phyloP scores from a whole-genome alignment of 2,797 vertebrate species.

The Rhyacichthys aspro region DNA sequence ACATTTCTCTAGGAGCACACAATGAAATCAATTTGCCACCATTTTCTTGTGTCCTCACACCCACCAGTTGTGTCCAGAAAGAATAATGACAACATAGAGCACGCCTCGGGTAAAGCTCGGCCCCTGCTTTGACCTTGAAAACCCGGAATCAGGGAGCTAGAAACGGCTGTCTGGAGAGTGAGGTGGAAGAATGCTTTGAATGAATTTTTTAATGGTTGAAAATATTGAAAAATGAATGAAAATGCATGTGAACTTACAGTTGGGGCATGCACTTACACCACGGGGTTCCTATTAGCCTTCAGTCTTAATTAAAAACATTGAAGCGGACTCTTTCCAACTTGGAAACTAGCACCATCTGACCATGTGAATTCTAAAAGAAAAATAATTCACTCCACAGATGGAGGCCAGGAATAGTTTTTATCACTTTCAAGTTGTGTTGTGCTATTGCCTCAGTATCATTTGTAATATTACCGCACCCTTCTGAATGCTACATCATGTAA shows the following conservation, averaged over 20 bases:
- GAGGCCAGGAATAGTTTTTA: constrained; percentile 26
- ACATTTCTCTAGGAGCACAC: constrained; percentile 41
- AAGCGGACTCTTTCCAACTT: too few relatives aligned
- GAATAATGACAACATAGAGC: constrained; percentile 41
- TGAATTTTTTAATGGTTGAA: too few relatives aligned
- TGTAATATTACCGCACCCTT: constrained; percentile 52
- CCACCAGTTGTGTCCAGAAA: constrained; percentile 15
- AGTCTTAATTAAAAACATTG: too few relatives aligned
- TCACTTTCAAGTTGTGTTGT: constrained; percentile 21
- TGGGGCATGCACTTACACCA: too few relatives aligned
- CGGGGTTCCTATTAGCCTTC: too few relatives aligned
- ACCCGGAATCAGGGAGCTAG: constrained; percentile 37
- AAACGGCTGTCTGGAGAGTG: neutral
- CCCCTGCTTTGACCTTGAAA: constrained; percentile 45
- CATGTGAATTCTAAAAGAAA: constrained; percentile 12
- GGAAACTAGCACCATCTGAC: neutral
- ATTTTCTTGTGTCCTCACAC: constrained; percentile 43
- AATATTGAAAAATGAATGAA: neutral
- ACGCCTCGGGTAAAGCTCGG: constrained; percentile 31
- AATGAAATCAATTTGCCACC: constrained; percentile 10
- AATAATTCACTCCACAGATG: constrained; percentile 9
- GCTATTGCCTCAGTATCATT: constrained; percentile 24
- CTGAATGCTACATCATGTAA: constrained; percentile 59
- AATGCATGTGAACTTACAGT: neutral
- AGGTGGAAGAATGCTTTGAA: neutral